Evolutionary conservation across 2,113 vertebrate genomes (phyloP), one percentile per base, ranked within the genome.

Genomic region (Caretta caretta): DNA sequence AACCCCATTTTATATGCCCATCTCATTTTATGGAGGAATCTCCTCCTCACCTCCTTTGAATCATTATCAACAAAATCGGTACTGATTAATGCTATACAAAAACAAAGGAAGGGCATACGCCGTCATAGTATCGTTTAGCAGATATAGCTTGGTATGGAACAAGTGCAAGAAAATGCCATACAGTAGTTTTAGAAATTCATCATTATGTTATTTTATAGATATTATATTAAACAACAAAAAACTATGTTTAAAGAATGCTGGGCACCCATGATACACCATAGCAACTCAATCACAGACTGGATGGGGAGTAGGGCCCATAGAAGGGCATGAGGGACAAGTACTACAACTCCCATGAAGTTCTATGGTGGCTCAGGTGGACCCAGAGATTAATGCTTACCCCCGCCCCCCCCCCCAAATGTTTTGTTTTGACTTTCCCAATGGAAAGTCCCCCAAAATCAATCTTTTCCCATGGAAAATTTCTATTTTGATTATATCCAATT

Each of bases 31-130:
- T 46, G 1, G 1, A 29, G 87, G 42, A 7, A 85, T 8, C 12
- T 42, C 8, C 65, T 72, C 35, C 3, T 94, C 35, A 22, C 4
- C 10, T 51, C 75, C 57, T 89, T 85, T 82, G 82, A 92, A 91
- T 89, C 5, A 59, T 80, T 80, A 57, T 85, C 69, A 86, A 96
- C 93, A 88, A 19, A 90, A 20, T 20, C 65, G 19, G 22, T 80
- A 90, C 31, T 35, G 42, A 54, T 13, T 91, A 88, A 59, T 31
- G 27, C 80, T 78, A 75, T 92, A 88, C 6, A 84, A 91, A 93
- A 65, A 2, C 24, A 59, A 96, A 20, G 20, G 57, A 3, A 29
- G 8, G 4, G 53, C 38, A 89, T 85, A 75, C 24, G 8, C 56
- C 56, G 27, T 57, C 22, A 72, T 20, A 90, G 10, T 2, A 50